A percentile compares a stretch with the other conserved stretches of the same genome.
Evolutionary conservation across 2,113 vertebrate species (phyloP).

Genomic region (Pelecanoides urinatrix): DNA sequence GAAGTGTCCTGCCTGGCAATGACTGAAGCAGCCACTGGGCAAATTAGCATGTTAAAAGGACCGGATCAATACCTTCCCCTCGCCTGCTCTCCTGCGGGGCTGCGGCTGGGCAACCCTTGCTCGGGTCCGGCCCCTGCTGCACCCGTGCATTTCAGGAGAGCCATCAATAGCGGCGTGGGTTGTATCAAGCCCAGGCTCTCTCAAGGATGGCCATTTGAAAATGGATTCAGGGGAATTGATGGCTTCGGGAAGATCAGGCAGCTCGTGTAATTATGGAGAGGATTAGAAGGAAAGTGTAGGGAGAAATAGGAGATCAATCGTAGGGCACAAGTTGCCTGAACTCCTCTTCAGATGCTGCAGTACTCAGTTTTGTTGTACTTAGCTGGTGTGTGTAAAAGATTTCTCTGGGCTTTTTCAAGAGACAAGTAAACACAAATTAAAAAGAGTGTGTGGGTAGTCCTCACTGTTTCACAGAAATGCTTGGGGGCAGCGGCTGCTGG

Average conservation of each 20-base stretch:
- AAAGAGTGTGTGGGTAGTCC: not conserved
- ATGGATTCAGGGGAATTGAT: slow-evolving; percentile 62
- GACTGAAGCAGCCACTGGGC: slow-evolving; percentile 79
- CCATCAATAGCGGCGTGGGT: not conserved
- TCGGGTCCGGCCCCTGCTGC: not conserved
- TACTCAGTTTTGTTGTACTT: slow-evolving; percentile 49
- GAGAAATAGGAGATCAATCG: slow-evolving; percentile 60
- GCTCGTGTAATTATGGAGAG: slow-evolving; percentile 70
- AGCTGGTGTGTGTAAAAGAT: not conserved
- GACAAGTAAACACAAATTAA: slow-evolving; percentile 15
- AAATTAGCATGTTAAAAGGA: slow-evolving; percentile 90
- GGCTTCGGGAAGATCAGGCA: slow-evolving; percentile 59
- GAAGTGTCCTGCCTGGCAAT: slow-evolving; percentile 76
- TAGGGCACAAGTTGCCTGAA: slow-evolving; percentile 33
- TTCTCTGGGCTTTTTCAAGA: slow-evolving; percentile 24
- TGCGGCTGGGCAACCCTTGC: not conserved
- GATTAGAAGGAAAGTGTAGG: slow-evolving; percentile 67
- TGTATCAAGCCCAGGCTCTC: slow-evolving; percentile 16
- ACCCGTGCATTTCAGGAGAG: slow-evolving; percentile 49
- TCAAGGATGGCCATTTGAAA: slow-evolving; percentile 68
- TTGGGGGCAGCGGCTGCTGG: slow-evolving; percentile 17
- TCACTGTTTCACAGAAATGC: not conserved
- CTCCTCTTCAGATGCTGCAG: slow-evolving; percentile 40
- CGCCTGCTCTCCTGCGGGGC: not conserved
- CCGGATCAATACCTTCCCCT: slow-evolving; percentile 79